Percentiles rank a stretch among this genome's conserved stretches.
phyloP scores from a whole-genome alignment of 2,113 vertebrate species.

The Chlamydotis undulata region DNA sequence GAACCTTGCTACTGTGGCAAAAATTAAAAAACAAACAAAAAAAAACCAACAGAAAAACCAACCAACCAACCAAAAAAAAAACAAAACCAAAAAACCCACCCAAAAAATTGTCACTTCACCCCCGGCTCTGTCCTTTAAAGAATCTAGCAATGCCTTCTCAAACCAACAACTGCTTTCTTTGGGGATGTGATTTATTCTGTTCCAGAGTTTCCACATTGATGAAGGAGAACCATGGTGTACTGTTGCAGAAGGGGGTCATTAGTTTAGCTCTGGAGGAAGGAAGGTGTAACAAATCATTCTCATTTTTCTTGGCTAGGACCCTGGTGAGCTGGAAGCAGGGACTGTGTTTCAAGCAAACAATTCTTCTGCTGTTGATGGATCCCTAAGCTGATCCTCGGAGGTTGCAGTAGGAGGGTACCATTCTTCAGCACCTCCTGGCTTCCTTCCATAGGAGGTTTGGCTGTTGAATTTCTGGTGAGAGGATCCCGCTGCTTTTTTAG shows the following conservation, averaged over 20 bases:
- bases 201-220: not conserved
- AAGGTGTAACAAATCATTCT: not conserved
- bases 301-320: slow-evolving; percentile 35
- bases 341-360: not conserved
- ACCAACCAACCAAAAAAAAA: too few species aligned
- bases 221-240: not conserved
- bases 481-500: not conserved
- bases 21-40: too few species aligned
- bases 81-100: too few species aligned
- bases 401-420: not conserved
- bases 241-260: not conserved
- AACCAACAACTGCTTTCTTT: not conserved
- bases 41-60: too few species aligned
- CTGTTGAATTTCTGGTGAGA: not conserved
- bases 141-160: not conserved
- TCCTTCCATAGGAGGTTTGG: not conserved
- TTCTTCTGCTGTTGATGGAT: not conserved
- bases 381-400: not conserved
- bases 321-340: not conserved
- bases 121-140: not conserved
- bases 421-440: not conserved
- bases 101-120: not conserved
- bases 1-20: not conserved
- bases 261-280: not conserved
- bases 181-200: not conserved